Percentiles rank a stretch among this genome's conserved stretches.
Evolutionary conservation across 2,888 invertebrate genomes (phyloP).

Genomic region (Oxytorus armatus): DNA sequence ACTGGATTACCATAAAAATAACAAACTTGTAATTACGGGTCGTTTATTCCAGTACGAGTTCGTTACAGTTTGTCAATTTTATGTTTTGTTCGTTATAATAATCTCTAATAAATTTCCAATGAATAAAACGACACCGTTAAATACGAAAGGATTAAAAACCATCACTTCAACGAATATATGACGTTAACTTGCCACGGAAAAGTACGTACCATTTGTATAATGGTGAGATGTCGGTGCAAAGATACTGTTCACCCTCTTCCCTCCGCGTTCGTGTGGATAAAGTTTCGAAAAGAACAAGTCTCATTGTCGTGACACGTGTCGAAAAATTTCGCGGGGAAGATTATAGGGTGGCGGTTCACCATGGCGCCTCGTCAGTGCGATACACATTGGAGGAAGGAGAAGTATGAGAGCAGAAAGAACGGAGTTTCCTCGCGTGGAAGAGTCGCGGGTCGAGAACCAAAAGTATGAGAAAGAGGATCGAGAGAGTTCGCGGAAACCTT

Average conservation of each 20-base stretch:
- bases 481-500: slow-evolving; percentile 57
- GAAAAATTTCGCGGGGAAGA: slow-evolving; percentile 49
- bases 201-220: background rate
- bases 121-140: too few species aligned
- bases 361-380: slow-evolving; percentile 39
- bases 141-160: too few species aligned
- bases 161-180: too few species aligned
- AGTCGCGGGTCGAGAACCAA: slow-evolving; percentile 42
- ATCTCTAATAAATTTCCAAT: too few species aligned
- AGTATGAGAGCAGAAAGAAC: slow-evolving; percentile 33
- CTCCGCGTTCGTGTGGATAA: slow-evolving; percentile 9
- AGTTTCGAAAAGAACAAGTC: slow-evolving; percentile 53
- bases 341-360: slow-evolving; percentile 12
- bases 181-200: too few species aligned
- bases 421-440: slow-evolving; percentile 32
- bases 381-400: slow-evolving; percentile 21
- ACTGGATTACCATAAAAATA: too few species aligned
- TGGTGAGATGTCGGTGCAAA: slow-evolving; percentile 6
- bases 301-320: slow-evolving; percentile 62
- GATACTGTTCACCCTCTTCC: slow-evolving; percentile 10
- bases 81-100: too few species aligned
- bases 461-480: slow-evolving; percentile 46
- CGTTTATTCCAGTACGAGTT: too few species aligned
- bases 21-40: too few species aligned
- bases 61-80: too few species aligned